Evolutionary conservation across 2,888 invertebrate genomes (phyloP), one percentile per base, ranked within the genome.

Genomic region (Andricus quercusramuli): DNA sequence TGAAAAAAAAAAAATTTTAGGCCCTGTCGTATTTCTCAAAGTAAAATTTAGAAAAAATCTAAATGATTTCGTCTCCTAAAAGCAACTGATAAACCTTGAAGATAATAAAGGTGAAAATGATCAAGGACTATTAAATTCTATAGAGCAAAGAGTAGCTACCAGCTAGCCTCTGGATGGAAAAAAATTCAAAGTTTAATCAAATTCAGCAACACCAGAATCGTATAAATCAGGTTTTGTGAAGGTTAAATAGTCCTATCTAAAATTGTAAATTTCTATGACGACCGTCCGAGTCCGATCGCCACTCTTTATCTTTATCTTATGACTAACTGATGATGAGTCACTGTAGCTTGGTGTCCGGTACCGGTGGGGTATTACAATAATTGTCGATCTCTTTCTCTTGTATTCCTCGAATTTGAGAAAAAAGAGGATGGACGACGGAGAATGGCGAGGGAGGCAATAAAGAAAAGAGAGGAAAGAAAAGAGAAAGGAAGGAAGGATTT

Each of bases 401-500:
- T 41, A 29, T 86, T 86, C 29, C 83, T 85, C 85, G 79, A 86
- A 87, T 83, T 84, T 84, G 44, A 44, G 11, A 44, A 11, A 41
- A 11, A 41, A 41, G 9, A 11, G 2, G 29, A 29, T 32, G 32
- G 2, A 51, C 20, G 70, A 70, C 56, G 70, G 20, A 51, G 29
- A 20, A 47, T 51, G 44, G 64, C 29, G 65, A 25, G 32, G 56
- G 56, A 77, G 84, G 83, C 2, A 41, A 41, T 41, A 41, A 11
- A 41, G 11, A 41, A 11, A 11, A 41, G 11, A 41, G 9, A 41
- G 11, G 11, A 41, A 11, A 41, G 41, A 41, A 77, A 77, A 79
- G 79, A 77, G 77, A 68, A 64, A 80, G 64, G 32, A 77, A 59
- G 62, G 62, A 65, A 17, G 74, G 76, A 32, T 78, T 79, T 80